Base-by-base conservation (phyloP, 1,140 invertebrate species). In the Lordiphosa stackelbergi region DNA sequence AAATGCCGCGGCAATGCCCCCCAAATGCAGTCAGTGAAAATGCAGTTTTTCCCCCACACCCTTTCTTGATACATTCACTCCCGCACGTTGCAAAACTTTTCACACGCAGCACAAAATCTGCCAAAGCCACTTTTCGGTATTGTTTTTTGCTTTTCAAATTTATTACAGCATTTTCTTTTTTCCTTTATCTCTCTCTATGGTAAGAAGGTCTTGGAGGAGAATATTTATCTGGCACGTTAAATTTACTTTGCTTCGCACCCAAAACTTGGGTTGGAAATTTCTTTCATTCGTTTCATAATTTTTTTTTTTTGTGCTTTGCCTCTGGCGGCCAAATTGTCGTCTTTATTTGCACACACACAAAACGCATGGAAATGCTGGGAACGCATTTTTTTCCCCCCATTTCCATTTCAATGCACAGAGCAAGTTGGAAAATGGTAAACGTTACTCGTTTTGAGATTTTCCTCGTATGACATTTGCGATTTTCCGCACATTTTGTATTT, bases 401-500 rank as follows among this genome's bases (percentile, higher is more conserved):
- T 79, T 81, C 75, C 77, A 81, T 73, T 81, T 61, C 58, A 73
- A 71, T 73, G 64, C 19, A 51, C 59, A 60, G 10, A 53, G 35
- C 11, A 5, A 42, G 52, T 53, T 53, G 37, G 48, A 52, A 71
- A 77, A 69, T 79, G 73, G 69, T 61, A 81, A 81, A 81, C 75
- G 62, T 73, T 79, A 31, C 61, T 24, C 62, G 53, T 38, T 77
- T 61, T 52, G 57, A 79, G 74, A 78, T 78, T 78, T 79, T 63
- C 59, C 55, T 59, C 66, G 57, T 62, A 73, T 78, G 73, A 78
- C 79, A 84, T 84, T 84, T 84, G 79, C 73, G 79, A 84, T 84
- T 84, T 84, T 84, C 79, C 73, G 79, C 79, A 85, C 79, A 83
- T 84, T 84, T 84, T 78, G 73, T 79, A 79, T 77, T 84, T 84